phyloP scores from a whole-genome alignment of 1,140 invertebrate species.

The Drosophila parabipectinata region DNA sequence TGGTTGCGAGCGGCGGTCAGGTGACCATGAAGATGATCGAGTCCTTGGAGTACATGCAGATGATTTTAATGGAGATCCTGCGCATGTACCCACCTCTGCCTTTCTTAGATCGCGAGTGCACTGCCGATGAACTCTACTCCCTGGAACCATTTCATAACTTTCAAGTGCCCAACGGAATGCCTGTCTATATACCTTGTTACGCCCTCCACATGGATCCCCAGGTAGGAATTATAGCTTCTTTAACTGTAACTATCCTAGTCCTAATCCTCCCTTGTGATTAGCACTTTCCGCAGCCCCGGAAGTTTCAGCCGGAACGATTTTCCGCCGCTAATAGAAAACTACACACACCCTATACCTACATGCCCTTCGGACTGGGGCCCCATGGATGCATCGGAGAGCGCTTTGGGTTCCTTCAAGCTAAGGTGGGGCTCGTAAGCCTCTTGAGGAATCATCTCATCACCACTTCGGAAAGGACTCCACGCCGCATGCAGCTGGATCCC shows the following conservation, averaged over 20 bases:
- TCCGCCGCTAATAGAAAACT: conserved; percentile 83
- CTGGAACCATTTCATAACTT: conserved; percentile 62
- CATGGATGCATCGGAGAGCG: conserved; percentile 90
- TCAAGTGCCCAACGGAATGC: conserved; percentile 68
- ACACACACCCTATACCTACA: conserved; percentile 86
- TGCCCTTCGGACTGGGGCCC: conserved; percentile 92
- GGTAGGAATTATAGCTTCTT: conserved; percentile 28
- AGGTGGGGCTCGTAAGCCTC: conserved; percentile 72
- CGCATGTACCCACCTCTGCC: conserved; percentile 86
- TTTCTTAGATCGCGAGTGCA: conserved; percentile 85
- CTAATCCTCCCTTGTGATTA: neutral
- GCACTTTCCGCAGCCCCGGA: conserved; percentile 86
- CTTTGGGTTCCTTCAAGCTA: conserved; percentile 68
- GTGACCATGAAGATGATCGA: conserved; percentile 83
- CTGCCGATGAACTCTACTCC: conserved; percentile 44
- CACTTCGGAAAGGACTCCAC: conserved; percentile 60
- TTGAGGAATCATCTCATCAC: conserved; percentile 71
- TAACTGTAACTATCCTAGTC: neutral
- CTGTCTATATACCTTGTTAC: conserved; percentile 73
- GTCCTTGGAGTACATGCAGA: conserved; percentile 84
- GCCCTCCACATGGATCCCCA: conserved; percentile 77
- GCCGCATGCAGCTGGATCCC: conserved; percentile 61
- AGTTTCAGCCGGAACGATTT: conserved; percentile 88
- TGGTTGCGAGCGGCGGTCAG: conserved; percentile 78
- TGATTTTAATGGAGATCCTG: conserved; percentile 85